phyloP scores from a whole-genome alignment of 1,140 invertebrate species.

The Papilio machaon region DNA sequence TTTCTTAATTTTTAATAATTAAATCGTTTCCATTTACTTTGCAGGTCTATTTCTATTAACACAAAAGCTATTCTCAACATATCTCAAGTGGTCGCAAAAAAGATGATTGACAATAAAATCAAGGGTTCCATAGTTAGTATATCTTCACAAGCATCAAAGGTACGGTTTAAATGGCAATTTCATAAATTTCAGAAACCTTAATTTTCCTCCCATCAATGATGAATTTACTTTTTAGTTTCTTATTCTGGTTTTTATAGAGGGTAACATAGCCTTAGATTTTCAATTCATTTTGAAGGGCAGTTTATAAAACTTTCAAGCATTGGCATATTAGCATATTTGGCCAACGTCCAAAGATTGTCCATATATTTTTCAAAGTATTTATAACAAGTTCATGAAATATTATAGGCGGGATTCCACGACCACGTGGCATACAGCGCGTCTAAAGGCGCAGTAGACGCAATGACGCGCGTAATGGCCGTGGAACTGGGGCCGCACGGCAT shows the following conservation, averaged over 20 bases:
- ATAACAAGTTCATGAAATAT: not conserved
- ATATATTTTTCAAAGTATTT: no score
- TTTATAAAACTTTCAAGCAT: no score
- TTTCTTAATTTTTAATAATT: not conserved
- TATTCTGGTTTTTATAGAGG: no score
- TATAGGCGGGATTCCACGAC: constrained; percentile 85
- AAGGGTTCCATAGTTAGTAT: constrained; percentile 94
- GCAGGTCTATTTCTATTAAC: constrained; percentile 89
- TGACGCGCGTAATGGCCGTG: constrained; percentile 90
- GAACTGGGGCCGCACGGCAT: constrained; percentile 94
- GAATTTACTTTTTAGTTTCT: not conserved
- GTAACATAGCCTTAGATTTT: no score
- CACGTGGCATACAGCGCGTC: constrained; percentile 89
- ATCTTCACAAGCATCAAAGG: constrained; percentile 89
- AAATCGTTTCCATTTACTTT: constrained; percentile 65
- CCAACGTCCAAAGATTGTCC: no score
- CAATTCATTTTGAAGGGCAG: no score
- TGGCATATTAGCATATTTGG: no score
- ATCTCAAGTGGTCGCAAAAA: constrained; percentile 88
- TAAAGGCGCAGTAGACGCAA: constrained; percentile 86
- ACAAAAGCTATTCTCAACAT: constrained; percentile 92
- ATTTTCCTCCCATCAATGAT: not conserved
- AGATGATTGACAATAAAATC: constrained; percentile 87
- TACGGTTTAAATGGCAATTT: constrained; percentile 40
- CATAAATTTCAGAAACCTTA: not conserved